Evolutionary conservation across 2,888 invertebrate species (phyloP), one percentile per base, ranked within the genome.

Genomic region (Coleophora flavipennella): DNA sequence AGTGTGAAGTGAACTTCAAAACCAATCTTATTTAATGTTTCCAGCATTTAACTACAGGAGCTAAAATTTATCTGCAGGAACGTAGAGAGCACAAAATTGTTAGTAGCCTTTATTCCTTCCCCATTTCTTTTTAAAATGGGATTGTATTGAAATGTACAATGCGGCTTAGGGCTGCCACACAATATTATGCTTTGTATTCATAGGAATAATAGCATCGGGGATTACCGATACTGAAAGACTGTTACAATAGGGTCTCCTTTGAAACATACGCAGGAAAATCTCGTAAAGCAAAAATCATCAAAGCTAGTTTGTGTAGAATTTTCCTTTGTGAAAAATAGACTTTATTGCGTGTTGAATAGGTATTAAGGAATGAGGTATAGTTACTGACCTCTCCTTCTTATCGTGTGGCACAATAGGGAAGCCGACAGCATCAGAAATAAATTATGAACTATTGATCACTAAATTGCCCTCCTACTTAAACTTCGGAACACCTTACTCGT

Each of bases 121-220:
- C 56, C 48, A 20, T 52, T 54, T 53, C 48, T 52, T 62, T 56
- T 53, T 50, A 59, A 59, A 62, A 55, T 47, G 45, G 53, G 59
- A 60, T 60, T 59, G 57, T 61, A 66, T 65, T 66, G 62, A 62
- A 60, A 57, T 53, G 51, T 54, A 57, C 52, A 53, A 47, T 44
- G 43, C 33, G 45, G 53, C 45, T 51, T 51, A 55, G 53, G 55
- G 55, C 49, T 44, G 45, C 42, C 50, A 53, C 50, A 70, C 69
- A 73, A 67, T 66, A 58, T 59, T 54, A 51, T 53, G 56, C 67
- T 68, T 71, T 71, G 72, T 73, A 67, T 64, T 66, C 62, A 59
- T 56, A 55, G 59, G 56, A 67, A 68, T 72, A 72, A 72, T 68
- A 60, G 63, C 59, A 59, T 57, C 59, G 62, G 59, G 62, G 62